Conservation (phyloP, 1,140 invertebrate genomes). For the Berghia stephanieae region DNA sequence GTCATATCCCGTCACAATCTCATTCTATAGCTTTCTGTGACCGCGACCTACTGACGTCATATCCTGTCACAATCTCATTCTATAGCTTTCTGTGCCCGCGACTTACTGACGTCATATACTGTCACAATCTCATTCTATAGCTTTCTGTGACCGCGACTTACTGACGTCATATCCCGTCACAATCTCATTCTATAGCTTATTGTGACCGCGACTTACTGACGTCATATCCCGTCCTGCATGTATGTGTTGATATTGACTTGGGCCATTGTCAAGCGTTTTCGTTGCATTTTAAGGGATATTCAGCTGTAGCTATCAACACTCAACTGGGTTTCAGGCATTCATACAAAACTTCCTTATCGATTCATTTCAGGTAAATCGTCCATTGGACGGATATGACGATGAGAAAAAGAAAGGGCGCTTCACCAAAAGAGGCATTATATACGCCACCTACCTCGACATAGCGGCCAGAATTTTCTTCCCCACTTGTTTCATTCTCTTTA, state of each 20-base stretch:
- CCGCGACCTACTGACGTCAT: too few relatives aligned
- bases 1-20: too few relatives aligned
- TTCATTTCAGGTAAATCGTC: conserved; percentile 45
- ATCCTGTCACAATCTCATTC: too few relatives aligned
- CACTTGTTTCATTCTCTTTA: conserved; percentile 67
- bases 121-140: too few relatives aligned
- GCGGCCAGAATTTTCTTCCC: conserved; percentile 69
- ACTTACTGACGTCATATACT: too few relatives aligned
- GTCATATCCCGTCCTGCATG: too few relatives aligned
- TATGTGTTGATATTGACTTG: neutral
- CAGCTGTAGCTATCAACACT: neutral
- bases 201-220: too few relatives aligned
- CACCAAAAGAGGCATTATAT: conserved; percentile 42
- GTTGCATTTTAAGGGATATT: neutral
- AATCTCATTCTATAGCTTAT: too few relatives aligned
- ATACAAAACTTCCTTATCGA: neutral
- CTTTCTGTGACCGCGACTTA: too few relatives aligned
- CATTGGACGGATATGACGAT: conserved; percentile 39
- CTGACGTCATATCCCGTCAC: too few relatives aligned
- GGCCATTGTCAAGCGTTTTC: neutral
- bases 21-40: too few relatives aligned
- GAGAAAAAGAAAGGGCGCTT: conserved; percentile 38
- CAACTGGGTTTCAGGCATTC: neutral
- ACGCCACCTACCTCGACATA: conserved; percentile 67
- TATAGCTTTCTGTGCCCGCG: too few relatives aligned